Conservation (phyloP, 2,888 invertebrate genomes). For the Troides aeacus region DNA sequence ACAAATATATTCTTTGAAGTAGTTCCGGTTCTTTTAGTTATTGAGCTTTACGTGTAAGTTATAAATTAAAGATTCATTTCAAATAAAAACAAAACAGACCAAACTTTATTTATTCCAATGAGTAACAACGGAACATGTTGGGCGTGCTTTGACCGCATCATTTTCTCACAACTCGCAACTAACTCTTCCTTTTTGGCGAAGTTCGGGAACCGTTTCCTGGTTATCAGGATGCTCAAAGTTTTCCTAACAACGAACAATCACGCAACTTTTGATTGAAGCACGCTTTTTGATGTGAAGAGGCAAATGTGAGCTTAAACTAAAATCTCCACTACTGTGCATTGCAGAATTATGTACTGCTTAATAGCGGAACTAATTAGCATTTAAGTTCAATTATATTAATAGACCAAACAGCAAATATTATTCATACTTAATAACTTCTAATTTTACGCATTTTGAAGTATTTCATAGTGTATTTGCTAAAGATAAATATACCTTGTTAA, state of each 20-base stretch:
- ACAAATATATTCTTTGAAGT: too few species aligned
- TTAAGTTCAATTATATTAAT: too few species aligned
- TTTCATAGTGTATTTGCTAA: too few species aligned
- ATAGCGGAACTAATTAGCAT: too few species aligned
- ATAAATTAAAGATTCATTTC: not conserved
- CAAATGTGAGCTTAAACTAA: not conserved
- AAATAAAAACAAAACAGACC: not conserved
- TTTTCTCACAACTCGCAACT: slow-evolving; percentile 2
- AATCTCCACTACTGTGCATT: not conserved
- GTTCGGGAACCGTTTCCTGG: slow-evolving; percentile 18
- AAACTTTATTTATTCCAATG: not conserved
- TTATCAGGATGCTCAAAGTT: slow-evolving; percentile 24
- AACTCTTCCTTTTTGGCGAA: slow-evolving; percentile 12
- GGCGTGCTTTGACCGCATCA: slow-evolving; percentile 9
- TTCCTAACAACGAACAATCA: slow-evolving; percentile 19
- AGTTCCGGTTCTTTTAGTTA: too few species aligned
- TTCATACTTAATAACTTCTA: too few species aligned
- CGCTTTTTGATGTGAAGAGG: slow-evolving; percentile 1
- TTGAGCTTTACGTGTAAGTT: too few species aligned
- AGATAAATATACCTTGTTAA: too few species aligned
- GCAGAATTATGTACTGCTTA: too few species aligned
- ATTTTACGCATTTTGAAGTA: too few species aligned
- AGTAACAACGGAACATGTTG: slow-evolving; percentile 5
- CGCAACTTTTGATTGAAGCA: slow-evolving; percentile 24
- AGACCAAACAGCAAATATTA: too few species aligned